Evolutionary conservation across 30 jellyfish, hydroid and myxozoan species (phyloP).

Genomic region (Turritopsis dohrnii): DNA sequence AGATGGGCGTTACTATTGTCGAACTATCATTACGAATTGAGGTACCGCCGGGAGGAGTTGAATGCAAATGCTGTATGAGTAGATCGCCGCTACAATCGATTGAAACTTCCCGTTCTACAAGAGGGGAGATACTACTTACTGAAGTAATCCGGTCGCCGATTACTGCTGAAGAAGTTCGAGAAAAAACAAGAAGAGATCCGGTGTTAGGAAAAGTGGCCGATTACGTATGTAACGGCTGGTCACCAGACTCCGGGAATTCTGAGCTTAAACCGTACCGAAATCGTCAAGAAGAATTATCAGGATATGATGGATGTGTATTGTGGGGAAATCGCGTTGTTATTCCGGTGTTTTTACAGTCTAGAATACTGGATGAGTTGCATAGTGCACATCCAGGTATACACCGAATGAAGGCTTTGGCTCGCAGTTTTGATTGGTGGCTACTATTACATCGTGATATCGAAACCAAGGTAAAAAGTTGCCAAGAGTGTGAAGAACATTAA

Average conservation of each 20-base stretch:
- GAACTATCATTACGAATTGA: background rate
- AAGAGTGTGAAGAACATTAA: slow-evolving; percentile 4
- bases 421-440: too few species aligned
- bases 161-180: background rate
- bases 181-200: slow-evolving; percentile 6
- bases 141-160: background rate
- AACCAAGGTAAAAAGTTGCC: too few species aligned
- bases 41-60: background rate
- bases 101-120: too few species aligned
- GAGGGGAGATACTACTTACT: background rate
- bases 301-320: background rate
- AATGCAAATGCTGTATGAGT: slow-evolving; percentile 22
- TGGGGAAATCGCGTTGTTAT: too few species aligned
- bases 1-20: background rate
- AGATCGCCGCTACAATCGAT: background rate
- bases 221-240: slow-evolving; percentile 6
- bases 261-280: background rate
- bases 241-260: too few species aligned
- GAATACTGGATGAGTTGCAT: slow-evolving; percentile 18
- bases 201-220: background rate
- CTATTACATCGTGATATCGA: too few species aligned
- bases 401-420: too few species aligned
- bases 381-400: slow-evolving; percentile 37
- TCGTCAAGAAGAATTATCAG: background rate
- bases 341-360: background rate